Base-by-base conservation (phyloP, 2,113 vertebrate genomes). In the Diphyllodes magnificus region DNA sequence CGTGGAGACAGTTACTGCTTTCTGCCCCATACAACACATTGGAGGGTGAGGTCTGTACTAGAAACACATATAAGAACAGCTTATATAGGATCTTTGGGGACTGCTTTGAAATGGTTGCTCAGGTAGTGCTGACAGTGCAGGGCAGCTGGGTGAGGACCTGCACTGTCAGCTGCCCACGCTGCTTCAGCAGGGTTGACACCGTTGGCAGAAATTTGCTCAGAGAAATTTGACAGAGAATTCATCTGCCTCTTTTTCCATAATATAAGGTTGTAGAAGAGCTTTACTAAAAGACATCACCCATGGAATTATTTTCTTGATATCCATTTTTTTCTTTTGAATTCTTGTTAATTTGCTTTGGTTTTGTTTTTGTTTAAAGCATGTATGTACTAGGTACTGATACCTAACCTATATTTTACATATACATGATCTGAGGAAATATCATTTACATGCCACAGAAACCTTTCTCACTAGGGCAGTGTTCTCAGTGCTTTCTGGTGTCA, bases 11-110 rank as follows among this genome's bases (percentile, higher is more conserved):
- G 25, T 66, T 53, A 5, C 47, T 56, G 31, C 64, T 71, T 47
- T 53, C 47, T 77, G 42, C 37, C 13, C 39, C 24, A 2, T 10
- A 6, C 35, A 24, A 8, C 37, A 20, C 37, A 13, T 25, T 23
- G 3, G 35, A 56, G 54, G 31, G 20, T 21, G 22, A 17, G 21
- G 28, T 53, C 82, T 73, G 0, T 40, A 0, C n/a, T 45, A 4
- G 18, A 35, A 53, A 9, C 45, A 16, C 31, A 11, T 23, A 16
- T 14, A 40, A 61, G 40, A 28, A 16, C 45, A 64, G 63, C 40
- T 68, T 31, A 0, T 7, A 8, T 7, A 21, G 71, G 30, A 21
- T 50, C 37, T 66, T 54, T 11, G 50, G 66, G 28, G 22, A 13
- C 17, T 65, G 18, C 47, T 91, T 49, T 78, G n/a, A 27, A 28